Evolutionary conservation across 2,797 vertebrate species (phyloP).

Genomic region (Pseudomugil gertrudae): DNA sequence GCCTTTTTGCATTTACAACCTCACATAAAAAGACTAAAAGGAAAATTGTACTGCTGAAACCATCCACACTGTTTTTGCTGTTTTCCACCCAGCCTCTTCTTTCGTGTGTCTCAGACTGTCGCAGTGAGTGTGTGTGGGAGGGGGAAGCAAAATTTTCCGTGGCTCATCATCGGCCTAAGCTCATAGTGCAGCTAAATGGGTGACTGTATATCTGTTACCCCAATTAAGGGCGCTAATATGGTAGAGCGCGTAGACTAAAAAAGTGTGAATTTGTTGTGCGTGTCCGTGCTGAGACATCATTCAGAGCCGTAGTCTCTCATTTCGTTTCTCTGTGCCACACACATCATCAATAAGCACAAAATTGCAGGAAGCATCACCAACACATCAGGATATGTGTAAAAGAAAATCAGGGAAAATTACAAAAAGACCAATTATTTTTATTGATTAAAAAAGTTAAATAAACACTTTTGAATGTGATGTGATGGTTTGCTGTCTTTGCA

Average conservation of each 20-base stretch:
- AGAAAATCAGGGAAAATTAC: neutral
- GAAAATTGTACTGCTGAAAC: conserved; percentile 22
- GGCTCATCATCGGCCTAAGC: conserved; percentile 69
- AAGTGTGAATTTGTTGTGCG: conserved; percentile 48
- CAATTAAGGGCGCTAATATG: conserved; percentile 78
- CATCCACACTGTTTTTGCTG: conserved; percentile 52
- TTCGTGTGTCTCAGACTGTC: conserved; percentile 68
- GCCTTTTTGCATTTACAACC: conserved; percentile 30
- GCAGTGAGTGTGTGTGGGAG: conserved; percentile 73
- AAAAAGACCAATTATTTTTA: neutral
- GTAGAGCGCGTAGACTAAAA: conserved; percentile 56
- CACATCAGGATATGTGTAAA: neutral
- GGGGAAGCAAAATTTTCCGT: conserved; percentile 58
- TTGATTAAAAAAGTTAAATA: conserved; percentile 15
- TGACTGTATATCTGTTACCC: conserved; percentile 71
- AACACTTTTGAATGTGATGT: neutral
- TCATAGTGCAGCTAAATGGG: conserved; percentile 68
- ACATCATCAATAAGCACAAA: conserved; percentile 24
- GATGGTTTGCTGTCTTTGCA: neutral
- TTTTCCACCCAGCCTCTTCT: conserved; percentile 59
- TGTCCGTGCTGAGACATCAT: conserved; percentile 28
- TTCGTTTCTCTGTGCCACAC: conserved; percentile 17
- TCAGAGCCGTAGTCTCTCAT: conserved; percentile 5
- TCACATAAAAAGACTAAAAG: conserved; percentile 23
- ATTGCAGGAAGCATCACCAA: conserved; percentile 17